A percentile compares a stretch with the other conserved stretches of the same genome.
phyloP scores from a whole-genome alignment of 2,113 vertebrate genomes.

The Bucco capensis region DNA sequence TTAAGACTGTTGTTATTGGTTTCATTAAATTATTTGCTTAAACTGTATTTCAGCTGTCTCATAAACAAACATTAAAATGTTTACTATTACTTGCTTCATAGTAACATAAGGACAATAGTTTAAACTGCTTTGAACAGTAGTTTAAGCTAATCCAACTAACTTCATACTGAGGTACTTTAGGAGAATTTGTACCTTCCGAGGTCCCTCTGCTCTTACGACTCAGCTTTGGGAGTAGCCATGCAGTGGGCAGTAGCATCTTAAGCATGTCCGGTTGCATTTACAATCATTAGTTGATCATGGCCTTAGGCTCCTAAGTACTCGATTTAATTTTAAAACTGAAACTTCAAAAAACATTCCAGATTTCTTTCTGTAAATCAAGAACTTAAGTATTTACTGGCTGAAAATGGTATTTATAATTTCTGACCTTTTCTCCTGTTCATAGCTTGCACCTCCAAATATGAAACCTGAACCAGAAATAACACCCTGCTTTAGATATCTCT shows the following conservation, averaged over 20 bases:
- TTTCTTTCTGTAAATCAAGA: neutral
- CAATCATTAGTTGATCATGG: neutral
- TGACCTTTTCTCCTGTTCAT: neutral
- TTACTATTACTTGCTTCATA: neutral
- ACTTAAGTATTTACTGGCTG: neutral
- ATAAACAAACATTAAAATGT: neutral
- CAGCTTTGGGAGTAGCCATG: neutral
- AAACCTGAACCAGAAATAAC: neutral
- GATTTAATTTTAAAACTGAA: neutral
- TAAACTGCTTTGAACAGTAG: neutral
- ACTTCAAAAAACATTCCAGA: neutral
- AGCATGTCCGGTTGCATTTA: neutral
- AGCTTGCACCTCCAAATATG: neutral
- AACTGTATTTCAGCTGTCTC: neutral
- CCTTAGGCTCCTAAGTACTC: neutral
- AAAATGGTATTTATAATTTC: neutral
- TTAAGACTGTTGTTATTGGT: neutral
- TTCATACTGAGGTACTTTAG: neutral
- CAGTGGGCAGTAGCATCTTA: neutral
- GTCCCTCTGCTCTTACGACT: neutral
- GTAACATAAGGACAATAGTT: neutral
- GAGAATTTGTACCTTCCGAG: neutral
- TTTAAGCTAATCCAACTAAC: neutral
- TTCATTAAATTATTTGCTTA: neutral
- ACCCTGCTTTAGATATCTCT: neutral